phyloP scores from a whole-genome alignment of 1,140 invertebrate species.

The Drosophila bocqueti region DNA sequence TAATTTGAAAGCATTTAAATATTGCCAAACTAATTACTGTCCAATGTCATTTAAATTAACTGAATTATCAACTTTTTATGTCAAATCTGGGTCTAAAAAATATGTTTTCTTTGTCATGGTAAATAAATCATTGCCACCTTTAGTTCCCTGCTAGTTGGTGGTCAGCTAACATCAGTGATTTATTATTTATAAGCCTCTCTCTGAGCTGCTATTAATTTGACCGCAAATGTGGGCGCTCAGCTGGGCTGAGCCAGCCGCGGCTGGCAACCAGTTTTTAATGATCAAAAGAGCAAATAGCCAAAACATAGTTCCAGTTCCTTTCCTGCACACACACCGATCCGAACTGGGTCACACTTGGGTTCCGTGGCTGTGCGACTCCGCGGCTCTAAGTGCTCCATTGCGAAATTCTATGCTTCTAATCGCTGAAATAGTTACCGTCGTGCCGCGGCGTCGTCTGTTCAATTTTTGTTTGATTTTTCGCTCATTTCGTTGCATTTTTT shows the following conservation, averaged over 20 bases:
- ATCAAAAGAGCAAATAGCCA: conserved; percentile 69
- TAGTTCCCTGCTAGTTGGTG: background rate
- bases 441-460: conserved; percentile 50
- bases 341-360: conserved; percentile 74
- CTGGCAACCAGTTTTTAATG: conserved; percentile 78
- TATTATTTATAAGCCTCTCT: conserved; percentile 9
- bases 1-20: background rate
- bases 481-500: conserved; percentile 62
- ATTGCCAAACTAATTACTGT: too few relatives aligned
- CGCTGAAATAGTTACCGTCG: conserved; percentile 47
- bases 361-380: conserved; percentile 17
- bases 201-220: conserved; percentile 10
- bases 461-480: conserved; percentile 36
- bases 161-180: conserved; percentile 12
- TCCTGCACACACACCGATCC: conserved; percentile 57
- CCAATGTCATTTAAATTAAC: background rate
- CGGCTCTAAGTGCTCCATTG: conserved; percentile 76
- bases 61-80: background rate
- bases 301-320: conserved; percentile 62
- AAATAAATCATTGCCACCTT: conserved; percentile 1
- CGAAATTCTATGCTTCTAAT: conserved; percentile 84
- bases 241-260: conserved; percentile 16
- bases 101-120: background rate
- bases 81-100: background rate
- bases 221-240: conserved; percentile 38